phyloP scores from a whole-genome alignment of 2,113 vertebrate species.

The Neolamprologus tretocephalus region DNA sequence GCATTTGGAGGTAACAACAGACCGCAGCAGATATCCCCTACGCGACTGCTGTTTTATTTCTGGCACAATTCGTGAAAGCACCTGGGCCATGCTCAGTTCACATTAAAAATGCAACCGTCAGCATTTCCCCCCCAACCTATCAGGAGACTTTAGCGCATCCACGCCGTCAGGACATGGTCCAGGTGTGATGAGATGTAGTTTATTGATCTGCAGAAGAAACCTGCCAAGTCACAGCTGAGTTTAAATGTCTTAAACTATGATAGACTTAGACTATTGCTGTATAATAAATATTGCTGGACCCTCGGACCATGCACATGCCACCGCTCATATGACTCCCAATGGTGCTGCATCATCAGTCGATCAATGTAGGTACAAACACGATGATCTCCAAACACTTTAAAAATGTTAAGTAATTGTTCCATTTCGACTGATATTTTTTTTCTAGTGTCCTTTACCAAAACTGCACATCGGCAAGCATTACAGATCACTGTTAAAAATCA shows the following conservation, averaged over 20 bases:
- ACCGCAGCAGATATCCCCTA: background rate
- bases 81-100: conserved; percentile 30
- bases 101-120: background rate
- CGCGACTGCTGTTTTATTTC: conserved; percentile 6
- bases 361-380: conserved; percentile 27
- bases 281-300: conserved; percentile 68
- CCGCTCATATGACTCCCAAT: conserved; percentile 11
- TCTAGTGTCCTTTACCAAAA: conserved; percentile 11
- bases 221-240: conserved; percentile 39
- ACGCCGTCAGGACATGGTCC: conserved; percentile 22
- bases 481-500: conserved; percentile 47
- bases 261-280: conserved; percentile 62
- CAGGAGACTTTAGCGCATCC: background rate
- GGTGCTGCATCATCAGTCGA: conserved; percentile 15
- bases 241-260: conserved; percentile 29
- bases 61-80: conserved; percentile 60
- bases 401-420: background rate
- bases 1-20: conserved; percentile 48
- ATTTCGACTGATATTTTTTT: background rate
- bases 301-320: conserved; percentile 40
- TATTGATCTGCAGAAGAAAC: conserved; percentile 25
- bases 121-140: background rate
- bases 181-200: conserved; percentile 36
- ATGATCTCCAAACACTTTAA: conserved; percentile 25
- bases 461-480: conserved; percentile 47